Conservation (phyloP, 2,113 vertebrate genomes). For the Albula goreensis region DNA sequence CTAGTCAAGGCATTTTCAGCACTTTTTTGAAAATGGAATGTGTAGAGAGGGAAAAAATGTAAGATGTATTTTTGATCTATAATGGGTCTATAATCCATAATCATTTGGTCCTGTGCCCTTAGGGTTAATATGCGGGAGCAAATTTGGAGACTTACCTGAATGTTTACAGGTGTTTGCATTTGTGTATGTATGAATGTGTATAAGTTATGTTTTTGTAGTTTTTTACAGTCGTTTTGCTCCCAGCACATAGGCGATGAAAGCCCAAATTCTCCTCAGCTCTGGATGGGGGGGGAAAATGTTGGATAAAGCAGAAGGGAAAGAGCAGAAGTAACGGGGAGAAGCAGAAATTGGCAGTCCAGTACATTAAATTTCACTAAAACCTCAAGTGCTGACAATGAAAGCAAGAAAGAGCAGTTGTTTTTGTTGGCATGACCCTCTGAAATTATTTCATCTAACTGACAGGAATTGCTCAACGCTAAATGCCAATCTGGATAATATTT, state of each 20-base stretch:
- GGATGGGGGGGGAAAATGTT: conserved; percentile 33
- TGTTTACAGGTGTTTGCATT: background rate
- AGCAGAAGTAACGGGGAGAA: conserved; percentile 28
- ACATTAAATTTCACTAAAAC: conserved; percentile 61
- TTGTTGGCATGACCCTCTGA: conserved; percentile 78
- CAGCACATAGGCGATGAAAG: conserved; percentile 64
- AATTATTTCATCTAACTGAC: conserved; percentile 83
- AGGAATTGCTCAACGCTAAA: conserved; percentile 71
- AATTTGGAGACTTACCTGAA: background rate
- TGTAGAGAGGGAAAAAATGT: too few species aligned
- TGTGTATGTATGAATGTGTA: background rate
- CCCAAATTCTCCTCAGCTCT: conserved; percentile 25
- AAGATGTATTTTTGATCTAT: too few species aligned
- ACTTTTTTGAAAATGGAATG: too few species aligned
- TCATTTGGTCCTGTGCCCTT: too few species aligned
- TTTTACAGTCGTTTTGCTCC: conserved; percentile 39
- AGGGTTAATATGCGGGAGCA: too few species aligned
- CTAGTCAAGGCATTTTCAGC: too few species aligned
- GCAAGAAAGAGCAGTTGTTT: conserved; percentile 81
- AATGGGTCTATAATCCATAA: too few species aligned
- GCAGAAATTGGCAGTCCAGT: conserved; percentile 62
- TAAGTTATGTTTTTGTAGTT: background rate
- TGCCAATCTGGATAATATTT: conserved; percentile 76
- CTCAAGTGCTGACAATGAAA: conserved; percentile 78
- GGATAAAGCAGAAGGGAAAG: conserved; percentile 53